A percentile compares a stretch with the other conserved stretches of the same genome.
Evolutionary conservation across 1,140 invertebrate species (phyloP).

Genomic region (Pygmarrhopalites habei): DNA sequence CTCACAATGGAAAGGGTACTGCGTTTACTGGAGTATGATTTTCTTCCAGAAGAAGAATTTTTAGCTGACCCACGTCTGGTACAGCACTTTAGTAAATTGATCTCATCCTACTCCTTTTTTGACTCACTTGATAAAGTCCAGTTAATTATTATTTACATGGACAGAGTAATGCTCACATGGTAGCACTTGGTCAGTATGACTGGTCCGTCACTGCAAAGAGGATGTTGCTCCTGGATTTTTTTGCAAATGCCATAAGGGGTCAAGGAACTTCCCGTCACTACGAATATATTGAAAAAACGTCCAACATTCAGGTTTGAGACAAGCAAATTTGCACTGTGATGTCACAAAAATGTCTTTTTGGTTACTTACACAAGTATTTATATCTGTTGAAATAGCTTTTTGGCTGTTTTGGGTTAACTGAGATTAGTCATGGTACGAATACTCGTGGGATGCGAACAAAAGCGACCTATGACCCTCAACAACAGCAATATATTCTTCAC

Average conservation of each 20-base stretch:
- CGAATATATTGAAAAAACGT: slow-evolving; percentile 43
- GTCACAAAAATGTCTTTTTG: not conserved
- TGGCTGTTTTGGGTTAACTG: slow-evolving; percentile 83
- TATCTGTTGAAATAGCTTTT: slow-evolving; percentile 54
- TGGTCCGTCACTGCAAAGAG: slow-evolving; percentile 49
- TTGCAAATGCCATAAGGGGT: slow-evolving; percentile 39
- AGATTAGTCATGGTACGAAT: slow-evolving; percentile 89
- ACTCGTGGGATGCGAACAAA: slow-evolving; percentile 82
- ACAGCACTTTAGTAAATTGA: not conserved
- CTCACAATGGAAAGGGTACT: slow-evolving; percentile 46
- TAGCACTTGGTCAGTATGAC: slow-evolving; percentile 50
- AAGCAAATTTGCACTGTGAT: too few species aligned
- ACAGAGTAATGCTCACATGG: slow-evolving; percentile 16
- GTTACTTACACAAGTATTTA: too few species aligned
- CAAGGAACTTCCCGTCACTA: slow-evolving; percentile 48
- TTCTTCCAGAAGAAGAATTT: slow-evolving; percentile 47
- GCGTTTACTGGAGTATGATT: slow-evolving; percentile 48
- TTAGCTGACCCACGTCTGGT: slow-evolving; percentile 45
- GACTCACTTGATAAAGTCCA: too few species aligned
- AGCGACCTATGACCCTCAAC: slow-evolving; percentile 72
- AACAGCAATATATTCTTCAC: slow-evolving; percentile 76
- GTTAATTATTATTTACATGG: too few species aligned
- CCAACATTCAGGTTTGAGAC: slow-evolving; percentile 26
- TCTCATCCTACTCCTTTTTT: too few species aligned
- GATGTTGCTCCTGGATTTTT: slow-evolving; percentile 42